A percentile compares a stretch with the other conserved stretches of the same genome.
Conservation (phyloP, 2,888 invertebrate genomes). For the Galerucella calmariensis region DNA sequence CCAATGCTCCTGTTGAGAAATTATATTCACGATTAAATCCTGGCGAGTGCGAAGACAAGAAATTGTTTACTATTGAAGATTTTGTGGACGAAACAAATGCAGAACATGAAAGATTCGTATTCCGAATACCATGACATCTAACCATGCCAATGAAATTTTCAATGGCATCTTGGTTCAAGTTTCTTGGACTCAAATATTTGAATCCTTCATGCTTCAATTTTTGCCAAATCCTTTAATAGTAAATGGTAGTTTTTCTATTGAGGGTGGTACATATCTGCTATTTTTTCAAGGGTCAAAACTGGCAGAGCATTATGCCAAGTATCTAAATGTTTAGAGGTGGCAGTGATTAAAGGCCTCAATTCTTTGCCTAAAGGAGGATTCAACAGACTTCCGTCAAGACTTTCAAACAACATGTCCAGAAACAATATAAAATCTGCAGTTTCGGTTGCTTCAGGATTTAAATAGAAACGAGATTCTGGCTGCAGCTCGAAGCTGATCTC, state of each 20-base stretch:
- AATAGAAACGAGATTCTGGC: constrained; percentile 25
- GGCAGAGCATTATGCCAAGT: constrained; percentile 2
- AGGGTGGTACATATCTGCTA: background rate
- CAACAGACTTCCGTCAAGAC: background rate
- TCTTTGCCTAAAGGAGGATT: background rate
- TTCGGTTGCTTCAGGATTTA: background rate
- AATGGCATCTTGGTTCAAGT: too few relatives aligned
- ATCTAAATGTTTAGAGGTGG: background rate
- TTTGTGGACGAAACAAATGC: too few relatives aligned
- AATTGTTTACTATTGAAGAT: too few relatives aligned
- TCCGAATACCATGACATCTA: too few relatives aligned
- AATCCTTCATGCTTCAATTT: background rate
- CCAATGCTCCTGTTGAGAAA: too few relatives aligned
- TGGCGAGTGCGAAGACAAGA: too few relatives aligned
- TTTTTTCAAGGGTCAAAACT: background rate
- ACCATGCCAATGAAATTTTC: too few relatives aligned
- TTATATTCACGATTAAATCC: too few relatives aligned
- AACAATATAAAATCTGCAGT: background rate
- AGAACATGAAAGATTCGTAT: too few relatives aligned
- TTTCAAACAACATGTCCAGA: background rate
- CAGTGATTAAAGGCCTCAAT: background rate
- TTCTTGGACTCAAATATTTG: too few relatives aligned
- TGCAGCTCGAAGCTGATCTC: constrained; percentile 19
- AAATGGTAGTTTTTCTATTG: background rate
- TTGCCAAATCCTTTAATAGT: background rate